These are phyloP conservation scores for Gallinago nigripennis DNA, from an alignment of 2,797 vertebrate genomes.

Conservation along the genomic window DNA sequence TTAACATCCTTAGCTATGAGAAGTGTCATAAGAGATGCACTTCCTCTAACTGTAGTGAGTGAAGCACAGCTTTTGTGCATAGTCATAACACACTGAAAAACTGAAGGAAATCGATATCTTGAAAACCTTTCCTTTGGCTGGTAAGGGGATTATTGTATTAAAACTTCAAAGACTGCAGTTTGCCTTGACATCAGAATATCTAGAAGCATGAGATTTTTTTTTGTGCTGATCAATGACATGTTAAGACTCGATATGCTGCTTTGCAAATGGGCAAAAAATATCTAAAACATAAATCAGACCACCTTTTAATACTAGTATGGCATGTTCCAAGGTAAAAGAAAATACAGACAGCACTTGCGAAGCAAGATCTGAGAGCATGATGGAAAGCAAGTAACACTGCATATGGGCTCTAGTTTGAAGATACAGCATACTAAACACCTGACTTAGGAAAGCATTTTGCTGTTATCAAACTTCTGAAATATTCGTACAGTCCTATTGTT, in stretches of 20 bases:
- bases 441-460: neutral
- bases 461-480: neutral
- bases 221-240: neutral
- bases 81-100: neutral
- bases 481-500: neutral
- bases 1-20: neutral
- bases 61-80: neutral
- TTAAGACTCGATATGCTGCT: neutral
- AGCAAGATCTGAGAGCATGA: neutral
- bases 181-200: neutral
- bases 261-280: neutral
- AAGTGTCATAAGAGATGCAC: neutral
- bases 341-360: neutral
- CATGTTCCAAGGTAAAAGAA: neutral
- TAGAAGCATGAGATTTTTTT: neutral
- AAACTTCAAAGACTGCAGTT: constrained; percentile 20
- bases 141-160: constrained; percentile 1
- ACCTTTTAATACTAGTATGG: neutral
- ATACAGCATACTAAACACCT: neutral
- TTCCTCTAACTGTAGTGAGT: neutral
- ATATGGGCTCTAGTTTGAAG: neutral
- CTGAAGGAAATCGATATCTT: neutral
- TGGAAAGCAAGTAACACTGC: neutral
- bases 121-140: neutral
- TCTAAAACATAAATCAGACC: neutral